Evolutionary conservation across 2,888 invertebrate genomes (phyloP).

Genomic region (Argyresthia albistria): DNA sequence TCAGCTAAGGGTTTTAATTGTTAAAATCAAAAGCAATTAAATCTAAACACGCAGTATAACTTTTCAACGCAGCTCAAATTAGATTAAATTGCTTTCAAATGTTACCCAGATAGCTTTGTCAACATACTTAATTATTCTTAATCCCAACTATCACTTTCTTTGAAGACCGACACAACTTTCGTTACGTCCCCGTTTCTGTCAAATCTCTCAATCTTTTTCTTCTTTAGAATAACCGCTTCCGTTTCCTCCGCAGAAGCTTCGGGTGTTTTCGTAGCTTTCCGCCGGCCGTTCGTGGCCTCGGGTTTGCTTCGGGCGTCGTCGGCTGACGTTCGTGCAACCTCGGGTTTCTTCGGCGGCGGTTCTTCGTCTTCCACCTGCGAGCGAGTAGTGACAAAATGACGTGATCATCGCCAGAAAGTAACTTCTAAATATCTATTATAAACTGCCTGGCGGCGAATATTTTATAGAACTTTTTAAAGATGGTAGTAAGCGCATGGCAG

Average conservation of each 20-base stretch:
- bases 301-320: constrained; percentile 12
- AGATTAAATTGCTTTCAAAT: background rate
- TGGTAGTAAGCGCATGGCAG: too few species aligned
- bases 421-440: too few species aligned
- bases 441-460: too few species aligned
- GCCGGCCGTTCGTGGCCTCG: constrained; percentile 27
- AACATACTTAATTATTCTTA: constrained; percentile 25
- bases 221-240: constrained; percentile 15
- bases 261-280: constrained; percentile 16
- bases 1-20: too few species aligned
- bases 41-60: too few species aligned
- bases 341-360: constrained; percentile 38
- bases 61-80: background rate
- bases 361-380: constrained; percentile 40
- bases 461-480: too few species aligned
- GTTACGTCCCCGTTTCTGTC: constrained; percentile 23
- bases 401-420: too few species aligned
- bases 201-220: constrained; percentile 25
- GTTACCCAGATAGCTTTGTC: constrained; percentile 7
- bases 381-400: too few species aligned
- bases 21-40: too few species aligned
- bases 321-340: constrained; percentile 18
- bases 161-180: constrained; percentile 43
- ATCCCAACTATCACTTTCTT: constrained; percentile 60
- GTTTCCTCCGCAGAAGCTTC: constrained; percentile 1